Evolutionary conservation across 2,888 invertebrate species (phyloP), one percentile per base, ranked within the genome.

Genomic region (Mycogona germanica): DNA sequence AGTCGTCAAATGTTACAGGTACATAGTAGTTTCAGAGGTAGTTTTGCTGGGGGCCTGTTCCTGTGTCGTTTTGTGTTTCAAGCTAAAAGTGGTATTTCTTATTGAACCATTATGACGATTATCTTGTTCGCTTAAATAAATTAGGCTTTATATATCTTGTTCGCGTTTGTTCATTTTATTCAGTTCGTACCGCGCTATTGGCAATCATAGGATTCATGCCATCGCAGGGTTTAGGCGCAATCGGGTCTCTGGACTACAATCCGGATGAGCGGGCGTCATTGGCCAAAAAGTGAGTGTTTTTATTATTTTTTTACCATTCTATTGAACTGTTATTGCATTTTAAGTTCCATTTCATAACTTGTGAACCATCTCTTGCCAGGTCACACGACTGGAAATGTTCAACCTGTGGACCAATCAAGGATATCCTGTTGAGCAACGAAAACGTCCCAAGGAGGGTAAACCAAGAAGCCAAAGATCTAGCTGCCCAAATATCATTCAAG

Each of bases 161-260:
- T n/a, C n/a, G n/a, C n/a, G n/a, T n/a, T n/a, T n/a, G n/a, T n/a
- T n/a, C n/a, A n/a, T n/a, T n/a, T n/a, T n/a, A n/a, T 64, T 55
- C 62, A 74, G 75, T 95, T 60, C 77, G 93, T 58, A 95, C 93
- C 51, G 92, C 92, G 12, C 72, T 95, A 55, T 71, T 95, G 60
- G 93, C 93, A 17, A 74, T 95, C 55, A 91, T 93, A 64, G 88
- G 92, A 2, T 95, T 95, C 67, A 89, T 95, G 88, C 91, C 92
- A 1, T 85, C 89, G 4, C 82, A 86, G 50, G 84, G 87, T 7
- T 82, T 81, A 62, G 89, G 91, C 2, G 91, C 92, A 2, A 85
- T 96, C 58, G 95, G 93, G 5, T 85, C 91, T 2, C 71, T 95
- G 23, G 89, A 93, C 68, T 93, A 89, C 67, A 79, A 84, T 1